Base-by-base conservation (phyloP, 2,113 vertebrate species). In the Pogonocichla stellata region DNA sequence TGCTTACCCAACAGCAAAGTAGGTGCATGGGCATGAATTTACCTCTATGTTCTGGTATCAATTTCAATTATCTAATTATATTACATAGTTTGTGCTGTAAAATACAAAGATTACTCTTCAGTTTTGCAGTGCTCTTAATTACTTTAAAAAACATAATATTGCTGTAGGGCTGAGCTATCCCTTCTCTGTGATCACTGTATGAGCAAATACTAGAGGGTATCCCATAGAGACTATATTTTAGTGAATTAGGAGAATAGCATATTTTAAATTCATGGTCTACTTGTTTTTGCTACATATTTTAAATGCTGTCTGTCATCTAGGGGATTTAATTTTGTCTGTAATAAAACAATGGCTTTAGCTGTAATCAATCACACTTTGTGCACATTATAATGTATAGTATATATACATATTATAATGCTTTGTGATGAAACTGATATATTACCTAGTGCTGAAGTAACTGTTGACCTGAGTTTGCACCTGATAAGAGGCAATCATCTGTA, bases 241-340 rank as follows among this genome's bases (percentile, higher is more conserved):
- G 82, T 51, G 42, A 69, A 61, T 23, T 38, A 18, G 7, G 40
- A 93, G 18, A 90, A 71, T 9, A 65, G 1, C 3, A 58, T 12
- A 8, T 36, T 86, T 93, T 83, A 92, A 97, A 93, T 94, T 90
- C 75, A 70, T 85, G 36, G n/a, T 84, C 75, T 86, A 75, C 87
- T 88, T 86, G 9, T 38, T 96, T 67, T 81, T 90, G 65, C 9
- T 71, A 14, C 56, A 50, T n/a, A 95, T 88, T 93, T 96, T 34
- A 89, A 97, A 96, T 95, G 54, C 45, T 93, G 92, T 65, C 91
- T 97, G 89, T 96, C 95, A 96, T 79, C 94, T 95, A 95, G 81
- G 94, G 88, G 80, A 89, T 93, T 95, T 93, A 85, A 80, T 58
- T 87, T 86, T 43, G 50, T 17, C 54, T 91, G 91, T 65, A 73